Evolutionary conservation across 2,888 invertebrate species (phyloP).

Genomic region (Smittia aterrima): DNA sequence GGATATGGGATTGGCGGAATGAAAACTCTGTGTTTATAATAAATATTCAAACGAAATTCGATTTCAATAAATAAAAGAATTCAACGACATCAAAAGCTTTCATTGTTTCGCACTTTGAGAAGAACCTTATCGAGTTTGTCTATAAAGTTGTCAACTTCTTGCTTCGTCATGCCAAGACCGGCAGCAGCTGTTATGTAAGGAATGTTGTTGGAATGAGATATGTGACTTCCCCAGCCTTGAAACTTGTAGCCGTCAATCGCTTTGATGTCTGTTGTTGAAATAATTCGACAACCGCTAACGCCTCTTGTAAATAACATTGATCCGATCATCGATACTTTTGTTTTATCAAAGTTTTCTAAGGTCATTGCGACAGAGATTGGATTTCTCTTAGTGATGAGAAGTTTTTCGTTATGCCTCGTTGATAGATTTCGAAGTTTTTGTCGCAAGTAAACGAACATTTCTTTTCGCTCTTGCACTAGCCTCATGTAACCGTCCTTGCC

Average conservation of each 20-base stretch:
- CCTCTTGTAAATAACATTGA: constrained; percentile 71
- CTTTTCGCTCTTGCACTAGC: constrained; percentile 60
- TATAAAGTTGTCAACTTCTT: constrained; percentile 69
- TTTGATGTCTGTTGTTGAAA: constrained; percentile 58
- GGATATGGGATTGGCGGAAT: not conserved
- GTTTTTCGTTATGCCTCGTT: constrained; percentile 57
- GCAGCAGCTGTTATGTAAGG: constrained; percentile 75
- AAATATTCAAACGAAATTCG: too few species aligned
- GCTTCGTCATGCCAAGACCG: constrained; percentile 63
- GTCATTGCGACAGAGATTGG: constrained; percentile 66
- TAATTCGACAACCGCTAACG: constrained; percentile 69
- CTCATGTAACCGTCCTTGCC: constrained; percentile 65
- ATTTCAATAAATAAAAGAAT: not conserved
- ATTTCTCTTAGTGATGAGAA: constrained; percentile 64
- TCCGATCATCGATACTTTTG: constrained; percentile 62
- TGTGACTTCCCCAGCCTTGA: constrained; percentile 69
- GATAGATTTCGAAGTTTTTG: constrained; percentile 59
- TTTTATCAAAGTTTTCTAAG: constrained; percentile 52
- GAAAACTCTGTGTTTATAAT: not conserved
- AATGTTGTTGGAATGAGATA: constrained; percentile 57
- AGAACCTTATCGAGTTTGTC: constrained; percentile 63
- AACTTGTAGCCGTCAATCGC: constrained; percentile 59
- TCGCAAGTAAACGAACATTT: constrained; percentile 62
- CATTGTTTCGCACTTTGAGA: constrained; percentile 47
- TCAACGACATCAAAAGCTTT: constrained; percentile 7